Evolutionary conservation across 2,888 invertebrate species (phyloP).

Genomic region (Hypomecis atomaria): DNA sequence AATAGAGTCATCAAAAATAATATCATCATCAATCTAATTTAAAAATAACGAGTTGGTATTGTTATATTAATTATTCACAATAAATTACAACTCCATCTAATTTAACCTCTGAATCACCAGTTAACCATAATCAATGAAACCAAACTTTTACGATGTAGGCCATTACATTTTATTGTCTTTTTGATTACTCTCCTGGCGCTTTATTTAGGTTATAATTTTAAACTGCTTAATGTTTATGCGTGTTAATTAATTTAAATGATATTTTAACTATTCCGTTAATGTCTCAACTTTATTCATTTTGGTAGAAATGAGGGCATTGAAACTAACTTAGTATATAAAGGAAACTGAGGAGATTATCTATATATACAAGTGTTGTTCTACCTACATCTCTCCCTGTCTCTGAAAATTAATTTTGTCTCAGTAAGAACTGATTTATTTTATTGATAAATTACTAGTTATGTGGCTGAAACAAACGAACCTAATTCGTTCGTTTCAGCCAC

Average conservation of each 20-base stretch:
- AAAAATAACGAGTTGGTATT: slow-evolving; percentile 4
- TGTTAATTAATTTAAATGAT: slow-evolving; percentile 23
- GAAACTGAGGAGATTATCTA: too few relatives aligned
- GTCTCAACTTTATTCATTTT: slow-evolving; percentile 4
- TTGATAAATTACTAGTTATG: too few relatives aligned
- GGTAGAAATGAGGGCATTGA: neutral
- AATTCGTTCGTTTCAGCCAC: too few relatives aligned
- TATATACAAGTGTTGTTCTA: too few relatives aligned
- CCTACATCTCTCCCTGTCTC: too few relatives aligned
- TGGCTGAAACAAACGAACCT: too few relatives aligned
- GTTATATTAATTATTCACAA: slow-evolving; percentile 10
- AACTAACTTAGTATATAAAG: neutral
- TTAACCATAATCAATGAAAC: slow-evolving; percentile 23
- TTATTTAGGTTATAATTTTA: slow-evolving; percentile 35
- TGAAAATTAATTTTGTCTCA: too few relatives aligned
- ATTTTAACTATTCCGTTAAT: slow-evolving; percentile 20
- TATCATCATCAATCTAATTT: neutral
- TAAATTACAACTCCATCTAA: slow-evolving; percentile 20
- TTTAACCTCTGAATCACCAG: slow-evolving; percentile 20
- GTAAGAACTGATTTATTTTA: too few relatives aligned
- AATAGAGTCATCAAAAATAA: neutral
- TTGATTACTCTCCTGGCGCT: slow-evolving; percentile 33
- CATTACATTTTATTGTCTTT: slow-evolving; percentile 41
- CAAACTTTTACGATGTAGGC: slow-evolving; percentile 37
- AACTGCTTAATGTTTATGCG: slow-evolving; percentile 23